A percentile compares a stretch with the other conserved stretches of the same genome.
These are phyloP conservation scores for Eretmochelys imbricata DNA, from an alignment of 2,113 vertebrate genomes.

Conservation along the genomic window DNA sequence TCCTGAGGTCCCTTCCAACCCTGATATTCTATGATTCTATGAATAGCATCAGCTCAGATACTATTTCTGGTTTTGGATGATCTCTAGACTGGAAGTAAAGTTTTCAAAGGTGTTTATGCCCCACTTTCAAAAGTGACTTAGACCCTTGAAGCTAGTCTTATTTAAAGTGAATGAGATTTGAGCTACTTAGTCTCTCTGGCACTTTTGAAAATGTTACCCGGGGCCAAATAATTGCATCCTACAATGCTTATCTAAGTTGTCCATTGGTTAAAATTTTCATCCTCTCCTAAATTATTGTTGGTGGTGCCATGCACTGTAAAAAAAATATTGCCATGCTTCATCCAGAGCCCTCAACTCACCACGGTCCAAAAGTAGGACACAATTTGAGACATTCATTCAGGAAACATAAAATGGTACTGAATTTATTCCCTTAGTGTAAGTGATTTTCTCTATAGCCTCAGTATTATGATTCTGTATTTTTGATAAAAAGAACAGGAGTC, in stretches of 20 bases:
- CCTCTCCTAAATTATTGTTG: background rate
- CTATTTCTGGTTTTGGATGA: background rate
- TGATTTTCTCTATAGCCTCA: background rate
- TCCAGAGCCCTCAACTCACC: no score
- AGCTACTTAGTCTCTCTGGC: background rate
- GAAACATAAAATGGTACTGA: background rate
- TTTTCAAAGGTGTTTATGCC: background rate
- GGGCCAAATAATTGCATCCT: background rate
- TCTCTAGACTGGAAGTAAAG: background rate
- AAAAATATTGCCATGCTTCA: background rate
- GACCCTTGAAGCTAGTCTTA: background rate
- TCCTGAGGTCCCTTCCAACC: no score
- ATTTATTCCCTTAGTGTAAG: background rate
- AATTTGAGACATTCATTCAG: background rate
- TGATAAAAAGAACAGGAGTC: background rate
- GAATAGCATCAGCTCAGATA: background rate
- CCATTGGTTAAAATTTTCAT: background rate
- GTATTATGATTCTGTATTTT: background rate
- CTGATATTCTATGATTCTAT: no score
- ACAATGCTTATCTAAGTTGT: background rate
- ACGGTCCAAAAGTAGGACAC: background rate
- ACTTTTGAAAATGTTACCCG: background rate
- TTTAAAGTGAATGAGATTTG: background rate
- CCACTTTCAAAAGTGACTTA: background rate
- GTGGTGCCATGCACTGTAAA: background rate